Evolutionary conservation across 1,140 invertebrate species (phyloP), one percentile per base, ranked within the genome.

Genomic region (Acromyrmex heyeri): DNA sequence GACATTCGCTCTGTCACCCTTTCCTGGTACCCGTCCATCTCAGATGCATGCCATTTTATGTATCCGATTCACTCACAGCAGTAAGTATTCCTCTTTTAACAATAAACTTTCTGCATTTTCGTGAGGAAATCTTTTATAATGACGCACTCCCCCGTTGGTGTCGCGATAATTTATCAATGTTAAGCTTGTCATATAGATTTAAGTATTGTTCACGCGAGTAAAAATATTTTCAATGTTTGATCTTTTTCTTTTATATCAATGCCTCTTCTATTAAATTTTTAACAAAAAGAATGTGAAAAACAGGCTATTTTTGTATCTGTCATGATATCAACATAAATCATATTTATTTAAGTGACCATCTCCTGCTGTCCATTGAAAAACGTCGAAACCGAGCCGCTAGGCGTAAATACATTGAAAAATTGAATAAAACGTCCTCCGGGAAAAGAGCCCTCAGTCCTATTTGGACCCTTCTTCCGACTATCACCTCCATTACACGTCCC

Each of bases 401-500:
- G 38, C 38, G 38, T 61, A 24, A 81, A 38, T 50, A 18, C 7
- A 70, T 48, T 4, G 2, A 53, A 73, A 38, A 72, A 53, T 48
- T 27, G 24, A 21, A 61, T 14, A 48, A 59, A 48, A 73, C 14
- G 3, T 2, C 6, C 55, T 21, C 18, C 8, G 50, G 48, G 30
- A 59, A 59, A 73, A 53, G 12, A 16, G 24, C 12, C 16, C 67
- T 8, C 55, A 21, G 8, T 21, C 16, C 44, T 73, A 34, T 69
- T 69, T 24, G 55, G 27, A 57, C 38, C 69, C 55, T 83, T 73
- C 24, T 61, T 73, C 21, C 55, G 79, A 59, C n/a, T 73, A 48
- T 73, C 57, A 73, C 38, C 55, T 48, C 57, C n/a, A 61, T 83
- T 61, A 24, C 67, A 57, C 57, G 53, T 72, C 21, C 50, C 78